Evolutionary conservation across 2,797 vertebrate species (phyloP), one percentile per base, ranked within the genome.

Genomic region (Phyllotis vaccarum): DNA sequence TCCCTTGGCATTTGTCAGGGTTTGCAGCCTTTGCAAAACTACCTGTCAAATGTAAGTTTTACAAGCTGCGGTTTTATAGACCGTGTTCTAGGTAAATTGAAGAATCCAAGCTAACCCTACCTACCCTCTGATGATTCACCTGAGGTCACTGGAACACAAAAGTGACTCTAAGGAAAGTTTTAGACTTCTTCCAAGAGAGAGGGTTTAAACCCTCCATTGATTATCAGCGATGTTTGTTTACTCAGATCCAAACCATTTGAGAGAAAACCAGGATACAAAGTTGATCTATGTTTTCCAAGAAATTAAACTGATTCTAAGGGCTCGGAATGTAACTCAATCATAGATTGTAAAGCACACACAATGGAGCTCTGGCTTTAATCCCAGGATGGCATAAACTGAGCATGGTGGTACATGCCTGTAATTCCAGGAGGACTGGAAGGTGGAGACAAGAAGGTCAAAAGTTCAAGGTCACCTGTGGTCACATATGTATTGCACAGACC

Each of bases 21-120:
- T 94, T 86, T 75, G 72, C 31, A 94, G 54, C 82, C 96, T 93
- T 86, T 93, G 91, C 68, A 90, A 91, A 92, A 58, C 13, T 58
- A 19, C 62, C 43, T 87, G 78, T 68, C 90, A 80, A 76, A 75
- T 91, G 27, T 66, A 80, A 68, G 56, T 75, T 94, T 85, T 90
- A 74, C 66, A 86, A 86, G 78, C 27, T 52, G 75, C 49, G 8
- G n/a, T 34, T 91, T 94, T 86, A 80, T 19, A 87, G 66, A 43
- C 9, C 2, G 2, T 5, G 0, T 82, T 91, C 90, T 92, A 72
- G 74, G 74, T 81, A 85, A 79, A 60, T 0, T 56, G 82, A 89
- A 72, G 13, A 24, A 37, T 66, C 75, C 3, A 1, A 74, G 72
- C 49, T 88, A 60, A 86, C 70, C 54, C 60, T 17, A 2, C 74